These are phyloP conservation scores for Acropora tenuis DNA, from an alignment of 64 coral and sea anemone species.

Conservation along the genomic window DNA sequence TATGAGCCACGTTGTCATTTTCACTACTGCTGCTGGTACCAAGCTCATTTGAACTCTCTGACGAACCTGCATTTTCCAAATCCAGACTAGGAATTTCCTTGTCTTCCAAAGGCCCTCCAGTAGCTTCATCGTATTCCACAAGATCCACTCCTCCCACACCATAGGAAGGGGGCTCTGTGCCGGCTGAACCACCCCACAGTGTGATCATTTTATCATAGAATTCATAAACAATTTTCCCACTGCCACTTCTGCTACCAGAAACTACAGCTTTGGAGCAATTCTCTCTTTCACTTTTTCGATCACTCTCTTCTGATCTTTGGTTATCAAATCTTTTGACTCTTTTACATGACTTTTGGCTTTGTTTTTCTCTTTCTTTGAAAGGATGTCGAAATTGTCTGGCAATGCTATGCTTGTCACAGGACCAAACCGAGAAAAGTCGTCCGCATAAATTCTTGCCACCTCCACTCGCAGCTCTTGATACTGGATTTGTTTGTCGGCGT, in stretches of 20 bases:
- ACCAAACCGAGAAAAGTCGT: slow-evolving; percentile 26
- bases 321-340: slow-evolving; percentile 18
- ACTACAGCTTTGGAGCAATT: slow-evolving; percentile 49
- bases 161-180: slow-evolving; percentile 43
- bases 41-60: not conserved
- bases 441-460: slow-evolving; percentile 38
- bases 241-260: slow-evolving; percentile 7
- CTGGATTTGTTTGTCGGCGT: slow-evolving; percentile 29
- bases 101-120: not conserved
- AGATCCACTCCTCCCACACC: slow-evolving; percentile 7
- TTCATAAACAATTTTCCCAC: slow-evolving; percentile 28
- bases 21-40: no score
- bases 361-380: slow-evolving; percentile 45
- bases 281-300: slow-evolving; percentile 63
- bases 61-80: not conserved
- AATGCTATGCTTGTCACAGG: not conserved
- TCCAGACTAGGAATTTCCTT: not conserved
- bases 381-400: slow-evolving; percentile 23
- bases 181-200: slow-evolving; percentile 57
- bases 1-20: no score
- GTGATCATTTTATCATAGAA: slow-evolving; percentile 39
- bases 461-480: slow-evolving; percentile 33
- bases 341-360: slow-evolving; percentile 33
- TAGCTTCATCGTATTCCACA: not conserved
- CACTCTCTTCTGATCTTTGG: slow-evolving; percentile 35